Evolutionary conservation across 2,888 invertebrate species (phyloP).

Genomic region (Lycaena phlaeas): DNA sequence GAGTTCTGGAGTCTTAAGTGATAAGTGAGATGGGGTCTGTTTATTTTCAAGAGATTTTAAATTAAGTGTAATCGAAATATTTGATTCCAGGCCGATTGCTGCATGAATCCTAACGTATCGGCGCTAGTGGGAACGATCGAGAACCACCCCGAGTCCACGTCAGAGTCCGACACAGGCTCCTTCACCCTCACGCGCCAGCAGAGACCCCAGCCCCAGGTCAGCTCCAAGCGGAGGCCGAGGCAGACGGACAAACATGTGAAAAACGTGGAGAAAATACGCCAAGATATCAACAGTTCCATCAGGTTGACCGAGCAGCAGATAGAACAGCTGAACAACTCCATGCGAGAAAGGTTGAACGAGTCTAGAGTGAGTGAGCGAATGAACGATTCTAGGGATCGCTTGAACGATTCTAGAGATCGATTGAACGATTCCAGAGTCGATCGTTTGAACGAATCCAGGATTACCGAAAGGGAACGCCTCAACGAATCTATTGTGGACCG

Average conservation of each 20-base stretch:
- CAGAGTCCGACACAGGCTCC: slow-evolving; percentile 61
- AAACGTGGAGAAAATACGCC: slow-evolving; percentile 42
- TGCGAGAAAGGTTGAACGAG: slow-evolving; percentile 29
- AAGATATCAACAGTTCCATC: slow-evolving; percentile 31
- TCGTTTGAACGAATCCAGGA: slow-evolving; percentile 26
- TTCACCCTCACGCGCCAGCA: slow-evolving; percentile 59
- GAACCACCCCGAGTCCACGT: slow-evolving; percentile 62
- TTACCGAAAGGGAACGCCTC: slow-evolving; percentile 25
- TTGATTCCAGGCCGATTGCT: slow-evolving; percentile 57
- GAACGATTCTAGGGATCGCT: slow-evolving; percentile 27
- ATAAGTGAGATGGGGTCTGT: too few species aligned
- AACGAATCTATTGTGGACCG: slow-evolving; percentile 29
- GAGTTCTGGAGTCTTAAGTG: too few species aligned
- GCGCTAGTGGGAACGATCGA: slow-evolving; percentile 65
- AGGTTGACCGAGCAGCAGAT: slow-evolving; percentile 36
- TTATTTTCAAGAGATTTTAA: too few species aligned
- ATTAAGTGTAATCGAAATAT: slow-evolving; percentile 1
- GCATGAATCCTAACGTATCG: slow-evolving; percentile 55
- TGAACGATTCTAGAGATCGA: slow-evolving; percentile 26
- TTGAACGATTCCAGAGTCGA: slow-evolving; percentile 31
- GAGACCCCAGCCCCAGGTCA: slow-evolving; percentile 56
- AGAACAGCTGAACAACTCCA: slow-evolving; percentile 32
- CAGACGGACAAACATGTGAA: slow-evolving; percentile 43
- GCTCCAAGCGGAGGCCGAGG: slow-evolving; percentile 51
- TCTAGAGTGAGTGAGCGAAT: slow-evolving; percentile 37